Base-by-base conservation (phyloP, 1,140 invertebrate species). In the Helicoverpa zea region DNA sequence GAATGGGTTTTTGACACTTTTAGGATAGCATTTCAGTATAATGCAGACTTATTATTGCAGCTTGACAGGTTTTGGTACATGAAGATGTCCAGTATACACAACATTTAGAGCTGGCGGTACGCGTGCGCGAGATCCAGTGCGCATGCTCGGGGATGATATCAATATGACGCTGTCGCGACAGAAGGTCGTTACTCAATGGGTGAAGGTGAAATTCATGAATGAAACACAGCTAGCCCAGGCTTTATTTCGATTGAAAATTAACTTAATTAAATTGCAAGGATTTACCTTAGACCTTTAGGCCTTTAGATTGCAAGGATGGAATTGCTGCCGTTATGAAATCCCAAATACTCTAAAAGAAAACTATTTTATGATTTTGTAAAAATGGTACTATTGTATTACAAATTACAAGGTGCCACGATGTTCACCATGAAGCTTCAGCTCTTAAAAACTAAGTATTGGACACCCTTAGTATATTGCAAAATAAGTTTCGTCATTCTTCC, bases 131-230 rank as follows among this genome's bases (percentile, higher is more conserved):
- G 14, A 0, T 78, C 51, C 49, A 81, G 7, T 59, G 89, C 92
- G 92, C 92, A 92, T 91, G 92, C 85, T 61, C 81, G 52, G 0
- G 10, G 63, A 75, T 82, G 86, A 81, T 89, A 91, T 94, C 91
- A 89, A 94, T 94, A 93, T 92, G 90, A 88, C 81, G 86, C 72
- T 73, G 84, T 75, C 64, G 51, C 59, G 51, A 86, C 70, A 80
- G 87, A 90, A 89, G 89, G 87, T 88, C 86, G 81, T 58, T 81
- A 56, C 85, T 92, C 90, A 93, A 92, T 92, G 91, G 87, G 79
- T 83, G 84, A 90, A 86, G 87, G 85, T 86, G 86, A 88, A 86
- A 88, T 83, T 84, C 81, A 89, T 93, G 91, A 92, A 92, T 91
- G 88, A 86, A 85, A 63, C 35, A 56, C 43, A 51, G 61, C 54